Conservation (phyloP, 2,113 vertebrate genomes). For the Gymnocephalus cernua region DNA sequence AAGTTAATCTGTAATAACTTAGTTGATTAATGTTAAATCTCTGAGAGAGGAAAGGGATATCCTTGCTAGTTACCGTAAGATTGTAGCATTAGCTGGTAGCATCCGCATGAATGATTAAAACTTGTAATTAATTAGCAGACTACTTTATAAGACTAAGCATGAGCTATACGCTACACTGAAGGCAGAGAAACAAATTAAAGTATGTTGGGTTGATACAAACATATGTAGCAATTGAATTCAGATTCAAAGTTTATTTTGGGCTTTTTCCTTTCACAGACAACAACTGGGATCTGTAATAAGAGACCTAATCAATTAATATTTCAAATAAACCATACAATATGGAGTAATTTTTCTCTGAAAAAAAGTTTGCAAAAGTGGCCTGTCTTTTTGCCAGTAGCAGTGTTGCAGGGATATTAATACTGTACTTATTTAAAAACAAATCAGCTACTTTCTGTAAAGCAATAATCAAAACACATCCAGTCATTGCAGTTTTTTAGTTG, state of each 20-base stretch:
- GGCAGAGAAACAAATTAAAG: slow-evolving; percentile 6
- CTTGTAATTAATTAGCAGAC: slow-evolving; percentile 65
- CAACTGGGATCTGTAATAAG: neutral
- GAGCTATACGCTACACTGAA: slow-evolving; percentile 50
- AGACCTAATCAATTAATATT: slow-evolving; percentile 1
- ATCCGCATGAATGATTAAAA: slow-evolving; percentile 76
- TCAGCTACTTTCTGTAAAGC: slow-evolving; percentile 74
- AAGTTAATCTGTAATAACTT: slow-evolving; percentile 62
- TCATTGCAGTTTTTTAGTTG: slow-evolving; percentile 25
- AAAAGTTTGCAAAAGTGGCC: slow-evolving; percentile 36
- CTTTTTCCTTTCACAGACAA: slow-evolving; percentile 3
- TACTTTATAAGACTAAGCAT: slow-evolving; percentile 71
- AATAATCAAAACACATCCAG: slow-evolving; percentile 74
- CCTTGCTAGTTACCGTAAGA: slow-evolving; percentile 75
- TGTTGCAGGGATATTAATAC: slow-evolving; percentile 68
- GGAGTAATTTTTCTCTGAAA: slow-evolving; percentile 30
- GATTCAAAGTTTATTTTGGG: slow-evolving; percentile 23
- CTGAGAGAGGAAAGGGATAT: slow-evolving; percentile 51
- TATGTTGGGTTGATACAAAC: slow-evolving; percentile 6
- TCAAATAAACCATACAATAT: slow-evolving; percentile 9
- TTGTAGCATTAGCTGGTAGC: slow-evolving; percentile 84
- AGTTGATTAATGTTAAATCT: slow-evolving; percentile 63
- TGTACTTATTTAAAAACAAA: slow-evolving; percentile 53
- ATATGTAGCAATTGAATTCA: slow-evolving; percentile 68
- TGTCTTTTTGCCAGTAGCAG: slow-evolving; percentile 70